These are phyloP conservation scores for Chloroclysta siterata DNA, from an alignment of 2,888 invertebrate species.

Conservation along the genomic window DNA sequence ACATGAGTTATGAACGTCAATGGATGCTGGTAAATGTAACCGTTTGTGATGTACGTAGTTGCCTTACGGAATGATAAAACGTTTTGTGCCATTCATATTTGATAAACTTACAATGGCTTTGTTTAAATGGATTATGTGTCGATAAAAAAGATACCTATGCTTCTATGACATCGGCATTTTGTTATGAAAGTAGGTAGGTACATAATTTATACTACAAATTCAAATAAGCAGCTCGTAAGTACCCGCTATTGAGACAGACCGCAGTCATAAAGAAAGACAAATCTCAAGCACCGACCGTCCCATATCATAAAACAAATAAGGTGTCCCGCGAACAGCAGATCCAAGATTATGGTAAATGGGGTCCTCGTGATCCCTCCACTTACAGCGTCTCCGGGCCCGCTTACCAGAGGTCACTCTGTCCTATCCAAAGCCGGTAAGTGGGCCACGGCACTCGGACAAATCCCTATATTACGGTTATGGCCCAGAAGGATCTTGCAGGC, in stretches of 20 bases:
- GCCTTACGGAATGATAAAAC: conserved; percentile 15
- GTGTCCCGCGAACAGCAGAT: conserved; percentile 43
- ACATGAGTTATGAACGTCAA: conserved; percentile 41
- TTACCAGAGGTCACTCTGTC: conserved; percentile 55
- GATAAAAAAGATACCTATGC: no score
- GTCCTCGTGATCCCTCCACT: conserved; percentile 63
- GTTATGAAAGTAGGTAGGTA: not conserved
- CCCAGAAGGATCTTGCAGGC: conserved; percentile 51
- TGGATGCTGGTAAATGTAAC: conserved; percentile 32
- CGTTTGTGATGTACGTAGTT: conserved; percentile 28
- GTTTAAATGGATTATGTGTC: no score
- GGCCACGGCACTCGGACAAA: conserved; percentile 69
- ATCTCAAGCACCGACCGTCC: conserved; percentile 33
- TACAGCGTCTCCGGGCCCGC: conserved; percentile 63
- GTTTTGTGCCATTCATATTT: not conserved
- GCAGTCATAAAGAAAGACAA: conserved; percentile 36
- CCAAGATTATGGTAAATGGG: conserved; percentile 71
- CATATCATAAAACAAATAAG: conserved; percentile 44
- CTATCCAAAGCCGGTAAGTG: conserved; percentile 70
- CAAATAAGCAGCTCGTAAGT: conserved; percentile 23
- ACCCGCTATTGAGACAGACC: conserved; percentile 24
- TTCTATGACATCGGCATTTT: not conserved
- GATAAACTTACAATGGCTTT: not conserved
- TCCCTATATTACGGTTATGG: conserved; percentile 74
- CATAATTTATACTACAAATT: not conserved